Evolutionary conservation across 2,888 invertebrate species (phyloP).

Genomic region (Pseudoips prasinana): DNA sequence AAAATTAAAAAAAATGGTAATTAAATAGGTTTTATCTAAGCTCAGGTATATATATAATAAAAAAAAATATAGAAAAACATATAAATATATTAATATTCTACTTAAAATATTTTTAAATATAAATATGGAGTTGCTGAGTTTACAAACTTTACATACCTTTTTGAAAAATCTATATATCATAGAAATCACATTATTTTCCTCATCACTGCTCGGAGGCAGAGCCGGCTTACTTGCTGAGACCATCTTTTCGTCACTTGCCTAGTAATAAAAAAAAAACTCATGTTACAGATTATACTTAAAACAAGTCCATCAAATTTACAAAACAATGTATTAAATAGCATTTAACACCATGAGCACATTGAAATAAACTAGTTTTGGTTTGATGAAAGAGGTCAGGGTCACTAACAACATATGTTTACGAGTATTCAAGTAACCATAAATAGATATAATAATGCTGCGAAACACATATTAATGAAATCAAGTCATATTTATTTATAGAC

Average conservation of each 20-base stretch:
- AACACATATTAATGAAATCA: slow-evolving; percentile 11
- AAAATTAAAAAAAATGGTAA: no score
- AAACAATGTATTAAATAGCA: no score
- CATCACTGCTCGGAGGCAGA: slow-evolving; percentile 67
- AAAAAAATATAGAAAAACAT: no score
- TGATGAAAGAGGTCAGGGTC: background rate
- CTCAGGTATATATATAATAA: no score
- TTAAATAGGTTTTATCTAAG: no score
- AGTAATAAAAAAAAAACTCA: slow-evolving; percentile 5
- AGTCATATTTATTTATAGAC: slow-evolving; percentile 65
- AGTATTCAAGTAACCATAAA: background rate
- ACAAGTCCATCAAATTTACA: no score
- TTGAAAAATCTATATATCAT: slow-evolving; percentile 84
- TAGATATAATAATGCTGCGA: background rate
- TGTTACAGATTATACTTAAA: no score
- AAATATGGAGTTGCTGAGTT: no score
- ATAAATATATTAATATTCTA: no score
- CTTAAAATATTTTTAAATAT: no score
- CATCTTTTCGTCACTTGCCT: slow-evolving; percentile 64
- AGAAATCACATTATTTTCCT: slow-evolving; percentile 78
- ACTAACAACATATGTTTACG: background rate
- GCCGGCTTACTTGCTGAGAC: slow-evolving; percentile 65
- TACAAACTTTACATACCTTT: slow-evolving; percentile 77
- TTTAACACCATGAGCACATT: no score
- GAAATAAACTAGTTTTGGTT: background rate